These are phyloP conservation scores for Phocoena sinus DNA, from an alignment of 2,113 vertebrate genomes.

Conservation along the genomic window DNA sequence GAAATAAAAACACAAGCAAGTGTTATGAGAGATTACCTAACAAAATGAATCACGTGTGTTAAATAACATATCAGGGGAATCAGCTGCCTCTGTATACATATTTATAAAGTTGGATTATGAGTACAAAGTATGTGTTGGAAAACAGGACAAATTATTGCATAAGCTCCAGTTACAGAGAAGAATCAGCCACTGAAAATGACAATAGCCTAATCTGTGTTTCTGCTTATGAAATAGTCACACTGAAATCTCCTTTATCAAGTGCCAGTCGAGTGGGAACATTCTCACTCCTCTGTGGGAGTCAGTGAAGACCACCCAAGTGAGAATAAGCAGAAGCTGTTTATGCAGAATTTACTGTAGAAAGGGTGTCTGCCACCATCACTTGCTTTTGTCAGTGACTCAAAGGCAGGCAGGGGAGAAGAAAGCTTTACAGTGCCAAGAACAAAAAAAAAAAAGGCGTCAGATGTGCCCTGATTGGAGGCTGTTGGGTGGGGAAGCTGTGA, in stretches of 20 bases:
- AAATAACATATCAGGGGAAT: neutral
- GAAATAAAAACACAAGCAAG: neutral
- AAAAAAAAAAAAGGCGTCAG: too few relatives aligned
- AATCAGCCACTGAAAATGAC: neutral
- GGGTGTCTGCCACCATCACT: neutral
- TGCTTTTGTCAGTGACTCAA: neutral
- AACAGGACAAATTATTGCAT: neutral
- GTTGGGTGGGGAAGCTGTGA: neutral
- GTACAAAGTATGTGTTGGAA: neutral
- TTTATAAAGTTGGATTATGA: neutral
- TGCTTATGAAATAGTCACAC: neutral
- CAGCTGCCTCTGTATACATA: neutral
- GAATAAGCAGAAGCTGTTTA: neutral
- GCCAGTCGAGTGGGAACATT: too few relatives aligned
- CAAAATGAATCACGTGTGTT: neutral
- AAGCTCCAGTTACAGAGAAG: neutral
- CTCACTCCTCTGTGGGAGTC: neutral
- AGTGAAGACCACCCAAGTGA: neutral
- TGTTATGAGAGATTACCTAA: neutral
- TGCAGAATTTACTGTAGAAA: too few relatives aligned
- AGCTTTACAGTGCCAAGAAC: too few relatives aligned
- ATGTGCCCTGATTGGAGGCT: fast-evolving
- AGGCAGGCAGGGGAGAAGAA: neutral
- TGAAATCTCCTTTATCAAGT: neutral
- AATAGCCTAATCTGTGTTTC: neutral